Conservation (phyloP, 2,797 vertebrate species). For the Calcarius lapponicus region DNA sequence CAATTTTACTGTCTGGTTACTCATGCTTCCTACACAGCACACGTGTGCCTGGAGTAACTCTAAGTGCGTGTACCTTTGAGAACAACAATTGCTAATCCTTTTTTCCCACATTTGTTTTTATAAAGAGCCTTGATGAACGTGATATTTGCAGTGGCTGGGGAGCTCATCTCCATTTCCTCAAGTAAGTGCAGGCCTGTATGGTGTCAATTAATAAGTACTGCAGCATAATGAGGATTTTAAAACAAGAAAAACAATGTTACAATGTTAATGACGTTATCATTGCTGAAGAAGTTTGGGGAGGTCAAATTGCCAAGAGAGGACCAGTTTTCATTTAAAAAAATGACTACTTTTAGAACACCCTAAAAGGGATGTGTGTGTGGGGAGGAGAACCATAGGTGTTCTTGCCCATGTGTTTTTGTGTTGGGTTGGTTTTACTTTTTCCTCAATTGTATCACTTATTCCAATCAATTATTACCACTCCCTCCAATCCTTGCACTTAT, state of each 20-base stretch:
- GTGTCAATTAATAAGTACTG: neutral
- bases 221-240: neutral
- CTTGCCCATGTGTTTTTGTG: neutral
- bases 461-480: neutral
- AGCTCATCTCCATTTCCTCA: neutral
- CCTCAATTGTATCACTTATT: neutral
- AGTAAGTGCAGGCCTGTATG: neutral
- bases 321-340: neutral
- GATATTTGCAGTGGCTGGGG: neutral
- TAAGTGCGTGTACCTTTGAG: neutral
- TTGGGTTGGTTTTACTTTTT: neutral
- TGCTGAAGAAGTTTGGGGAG: accelerated
- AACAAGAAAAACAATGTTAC: neutral
- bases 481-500: neutral
- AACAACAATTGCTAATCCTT: neutral
- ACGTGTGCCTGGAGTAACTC: neutral
- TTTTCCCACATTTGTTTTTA: neutral
- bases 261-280: neutral
- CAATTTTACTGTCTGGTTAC: neutral
- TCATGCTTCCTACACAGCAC: neutral
- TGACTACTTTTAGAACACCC: accelerated
- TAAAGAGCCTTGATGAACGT: neutral
- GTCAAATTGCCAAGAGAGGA: neutral
- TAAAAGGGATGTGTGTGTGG: neutral
- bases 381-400: too few relatives aligned